phyloP scores from a whole-genome alignment of 2,888 invertebrate species.

The Notodonta ziczac region DNA sequence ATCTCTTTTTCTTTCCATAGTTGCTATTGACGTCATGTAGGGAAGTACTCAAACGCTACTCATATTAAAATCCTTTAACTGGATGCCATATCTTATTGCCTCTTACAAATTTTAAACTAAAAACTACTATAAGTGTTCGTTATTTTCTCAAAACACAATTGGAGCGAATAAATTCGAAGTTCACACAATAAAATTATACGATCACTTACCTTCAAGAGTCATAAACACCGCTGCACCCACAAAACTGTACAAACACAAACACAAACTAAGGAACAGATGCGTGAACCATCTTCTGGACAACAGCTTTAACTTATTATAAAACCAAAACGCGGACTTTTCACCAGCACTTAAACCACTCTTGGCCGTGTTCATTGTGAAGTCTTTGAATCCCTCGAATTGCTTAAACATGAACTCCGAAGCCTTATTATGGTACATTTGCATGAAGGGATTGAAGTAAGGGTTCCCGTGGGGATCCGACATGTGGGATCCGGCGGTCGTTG shows the following conservation, averaged over 20 bases:
- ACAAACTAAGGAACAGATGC: conserved; percentile 92
- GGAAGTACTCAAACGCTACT: too few relatives aligned
- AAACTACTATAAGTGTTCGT: too few relatives aligned
- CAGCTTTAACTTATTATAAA: conserved; percentile 90
- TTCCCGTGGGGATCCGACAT: conserved; percentile 65
- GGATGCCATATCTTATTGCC: too few relatives aligned
- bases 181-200: background rate
- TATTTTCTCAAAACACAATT: too few relatives aligned
- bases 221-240: conserved; percentile 93
- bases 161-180: too few relatives aligned
- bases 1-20: background rate
- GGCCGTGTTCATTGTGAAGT: conserved; percentile 88
- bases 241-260: conserved; percentile 91
- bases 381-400: conserved; percentile 91
- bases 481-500: conserved; percentile 65
- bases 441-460: conserved; percentile 71
- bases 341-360: conserved; percentile 93
- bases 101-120: too few relatives aligned
- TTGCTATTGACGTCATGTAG: conserved; percentile 2
- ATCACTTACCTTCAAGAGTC: conserved; percentile 89
- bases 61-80: too few relatives aligned
- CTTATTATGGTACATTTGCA: conserved; percentile 85
- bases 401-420: conserved; percentile 92
- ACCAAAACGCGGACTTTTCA: conserved; percentile 92
- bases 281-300: conserved; percentile 95